Percentiles rank a stretch among this genome's conserved stretches.
These are phyloP conservation scores for Orthonyx spaldingii DNA, from an alignment of 2,113 vertebrate species.

Conservation along the genomic window DNA sequence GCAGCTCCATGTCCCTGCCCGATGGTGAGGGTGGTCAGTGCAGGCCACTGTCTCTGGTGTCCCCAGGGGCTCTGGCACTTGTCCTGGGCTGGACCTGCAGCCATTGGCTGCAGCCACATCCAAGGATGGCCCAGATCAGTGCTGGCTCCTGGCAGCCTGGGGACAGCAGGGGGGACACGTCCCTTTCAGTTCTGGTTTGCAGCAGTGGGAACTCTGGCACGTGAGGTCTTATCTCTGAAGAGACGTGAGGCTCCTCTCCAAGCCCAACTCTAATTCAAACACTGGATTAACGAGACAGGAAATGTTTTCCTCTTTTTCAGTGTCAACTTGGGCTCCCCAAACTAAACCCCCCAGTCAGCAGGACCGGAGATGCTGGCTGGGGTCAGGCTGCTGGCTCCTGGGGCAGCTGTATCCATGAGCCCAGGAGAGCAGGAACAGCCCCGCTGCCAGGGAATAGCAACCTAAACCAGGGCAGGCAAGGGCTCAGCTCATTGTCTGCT, in stretches of 20 bases:
- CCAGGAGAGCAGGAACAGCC: neutral
- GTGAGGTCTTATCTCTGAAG: neutral
- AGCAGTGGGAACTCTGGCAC: neutral
- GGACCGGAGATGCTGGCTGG: neutral
- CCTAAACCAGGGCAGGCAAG: neutral
- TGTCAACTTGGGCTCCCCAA: neutral
- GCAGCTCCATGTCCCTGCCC: neutral
- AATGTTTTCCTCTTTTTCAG: neutral
- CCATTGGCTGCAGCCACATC: neutral
- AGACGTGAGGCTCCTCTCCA: neutral
- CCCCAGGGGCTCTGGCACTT: neutral
- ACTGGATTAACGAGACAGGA: neutral
- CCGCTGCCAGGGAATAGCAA: neutral
- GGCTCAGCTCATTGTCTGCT: neutral
- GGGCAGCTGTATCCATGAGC: neutral
- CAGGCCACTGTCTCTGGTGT: neutral
- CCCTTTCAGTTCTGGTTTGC: neutral
- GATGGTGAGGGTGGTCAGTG: rapidly evolving
- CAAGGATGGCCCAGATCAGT: neutral
- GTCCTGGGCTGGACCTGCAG: neutral
- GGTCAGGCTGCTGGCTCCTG: neutral
- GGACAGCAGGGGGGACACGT: neutral
- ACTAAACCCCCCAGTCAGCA: neutral
- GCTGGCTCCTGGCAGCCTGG: rapidly evolving
- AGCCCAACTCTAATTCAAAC: conserved; percentile 3